Conservation (phyloP, 2,797 vertebrate species). For the Pseudochirops cupreus region DNA sequence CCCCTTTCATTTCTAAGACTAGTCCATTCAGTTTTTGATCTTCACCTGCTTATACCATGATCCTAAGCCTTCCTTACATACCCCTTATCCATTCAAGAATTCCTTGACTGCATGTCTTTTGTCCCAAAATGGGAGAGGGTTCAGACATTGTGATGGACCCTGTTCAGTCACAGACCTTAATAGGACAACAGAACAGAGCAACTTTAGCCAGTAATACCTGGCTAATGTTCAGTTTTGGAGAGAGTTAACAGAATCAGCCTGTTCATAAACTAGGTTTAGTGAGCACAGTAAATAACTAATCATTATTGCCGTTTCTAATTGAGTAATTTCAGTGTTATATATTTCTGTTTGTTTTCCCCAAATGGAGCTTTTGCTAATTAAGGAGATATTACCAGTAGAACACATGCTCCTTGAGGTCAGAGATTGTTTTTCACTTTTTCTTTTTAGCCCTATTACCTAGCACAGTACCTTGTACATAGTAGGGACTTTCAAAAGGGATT, state of each 20-base stretch:
- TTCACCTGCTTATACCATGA: not conserved
- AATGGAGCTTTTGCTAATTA: not conserved
- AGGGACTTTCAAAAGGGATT: no score
- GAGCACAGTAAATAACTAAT: not conserved
- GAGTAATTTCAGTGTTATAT: not conserved
- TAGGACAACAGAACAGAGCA: not conserved
- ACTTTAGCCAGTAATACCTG: not conserved
- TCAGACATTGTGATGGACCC: not conserved
- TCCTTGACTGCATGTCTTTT: not conserved
- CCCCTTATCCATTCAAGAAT: not conserved
- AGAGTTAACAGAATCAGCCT: not conserved
- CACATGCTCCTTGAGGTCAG: not conserved
- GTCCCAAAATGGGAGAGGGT: not conserved
- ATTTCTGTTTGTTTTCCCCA: not conserved
- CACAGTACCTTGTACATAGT: no score
- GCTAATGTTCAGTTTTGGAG: not conserved
- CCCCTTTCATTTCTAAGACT: not conserved
- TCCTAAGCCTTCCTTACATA: not conserved
- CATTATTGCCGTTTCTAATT: not conserved
- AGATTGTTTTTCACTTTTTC: no score
- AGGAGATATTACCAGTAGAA: not conserved
- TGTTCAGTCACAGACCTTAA: not conserved
- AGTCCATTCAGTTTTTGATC: not conserved
- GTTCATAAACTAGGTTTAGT: no score
- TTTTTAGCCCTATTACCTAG: no score